A percentile compares a stretch with the other conserved stretches of the same genome.
phyloP scores from a whole-genome alignment of 2,797 vertebrate genomes.

The Diplodus sargus region DNA sequence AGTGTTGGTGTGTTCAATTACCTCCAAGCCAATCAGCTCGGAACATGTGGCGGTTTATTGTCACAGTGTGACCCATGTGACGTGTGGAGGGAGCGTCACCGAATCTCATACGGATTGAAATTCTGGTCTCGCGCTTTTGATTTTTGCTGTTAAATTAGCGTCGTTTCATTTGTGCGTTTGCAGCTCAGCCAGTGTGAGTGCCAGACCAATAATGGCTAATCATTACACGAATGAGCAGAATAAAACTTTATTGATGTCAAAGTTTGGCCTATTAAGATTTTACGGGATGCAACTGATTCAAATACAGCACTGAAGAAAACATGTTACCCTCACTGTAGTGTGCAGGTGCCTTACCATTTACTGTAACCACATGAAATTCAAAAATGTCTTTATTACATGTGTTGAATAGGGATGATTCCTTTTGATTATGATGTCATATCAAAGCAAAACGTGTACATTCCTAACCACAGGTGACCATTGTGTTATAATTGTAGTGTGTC shows the following conservation, averaged over 20 bases:
- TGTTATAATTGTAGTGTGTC: neutral
- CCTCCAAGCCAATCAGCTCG: slow-evolving; percentile 19
- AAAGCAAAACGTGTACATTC: neutral
- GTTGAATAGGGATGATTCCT: neutral
- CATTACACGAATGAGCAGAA: neutral
- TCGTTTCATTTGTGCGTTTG: neutral
- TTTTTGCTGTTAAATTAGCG: neutral
- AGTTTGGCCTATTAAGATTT: neutral
- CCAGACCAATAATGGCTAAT: neutral
- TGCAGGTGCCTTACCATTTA: neutral
- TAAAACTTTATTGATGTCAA: neutral
- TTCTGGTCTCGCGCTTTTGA: neutral
- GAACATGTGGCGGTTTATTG: neutral
- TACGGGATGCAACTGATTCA: neutral
- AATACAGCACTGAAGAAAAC: neutral
- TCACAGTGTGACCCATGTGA: neutral
- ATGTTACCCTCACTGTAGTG: neutral
- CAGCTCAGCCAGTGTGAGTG: neutral
- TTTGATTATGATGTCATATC: neutral
- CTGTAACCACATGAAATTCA: neutral
- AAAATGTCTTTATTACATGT: neutral
- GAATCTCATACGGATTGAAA: neutral
- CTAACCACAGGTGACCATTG: neutral
- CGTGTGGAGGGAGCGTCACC: neutral
- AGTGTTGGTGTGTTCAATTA: slow-evolving; percentile 31